These are phyloP conservation scores for Ciconia stormi DNA, from an alignment of 2,113 vertebrate genomes.

Conservation along the genomic window DNA sequence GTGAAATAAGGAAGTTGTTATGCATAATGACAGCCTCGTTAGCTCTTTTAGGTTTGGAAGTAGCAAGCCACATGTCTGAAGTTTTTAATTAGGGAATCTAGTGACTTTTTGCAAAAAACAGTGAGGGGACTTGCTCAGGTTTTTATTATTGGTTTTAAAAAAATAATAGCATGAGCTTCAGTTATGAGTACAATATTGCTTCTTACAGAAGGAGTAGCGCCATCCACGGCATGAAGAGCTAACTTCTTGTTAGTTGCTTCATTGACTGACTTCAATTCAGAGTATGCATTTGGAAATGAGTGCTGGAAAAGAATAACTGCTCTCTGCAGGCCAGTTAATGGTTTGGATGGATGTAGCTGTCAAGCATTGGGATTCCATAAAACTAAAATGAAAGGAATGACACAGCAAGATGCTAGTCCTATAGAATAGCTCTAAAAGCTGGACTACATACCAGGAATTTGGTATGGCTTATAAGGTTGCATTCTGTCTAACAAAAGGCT, in stretches of 20 bases:
- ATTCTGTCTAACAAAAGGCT: not conserved
- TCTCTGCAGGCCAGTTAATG: conserved; percentile 8
- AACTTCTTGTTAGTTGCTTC: not conserved
- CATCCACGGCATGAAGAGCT: not conserved
- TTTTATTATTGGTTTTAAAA: not conserved
- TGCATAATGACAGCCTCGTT: not conserved
- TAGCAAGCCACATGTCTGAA: not conserved
- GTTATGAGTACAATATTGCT: not conserved
- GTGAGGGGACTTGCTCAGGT: not conserved
- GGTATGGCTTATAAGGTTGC: not conserved
- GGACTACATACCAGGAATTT: not conserved
- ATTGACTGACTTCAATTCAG: not conserved
- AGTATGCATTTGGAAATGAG: not conserved
- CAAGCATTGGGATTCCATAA: not conserved
- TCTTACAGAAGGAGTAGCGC: not conserved
- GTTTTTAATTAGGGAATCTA: not conserved
- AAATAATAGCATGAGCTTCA: not conserved
- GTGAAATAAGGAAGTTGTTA: not conserved
- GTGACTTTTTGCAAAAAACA: not conserved
- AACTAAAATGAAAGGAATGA: conserved; percentile 32
- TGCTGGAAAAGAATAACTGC: not conserved
- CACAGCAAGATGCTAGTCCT: conserved; percentile 54
- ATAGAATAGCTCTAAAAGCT: not conserved
- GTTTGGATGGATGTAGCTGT: not conserved
- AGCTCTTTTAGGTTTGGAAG: not conserved